Evolutionary conservation across 1,140 invertebrate species (phyloP).

Genomic region (Ceratina calcarata): DNA sequence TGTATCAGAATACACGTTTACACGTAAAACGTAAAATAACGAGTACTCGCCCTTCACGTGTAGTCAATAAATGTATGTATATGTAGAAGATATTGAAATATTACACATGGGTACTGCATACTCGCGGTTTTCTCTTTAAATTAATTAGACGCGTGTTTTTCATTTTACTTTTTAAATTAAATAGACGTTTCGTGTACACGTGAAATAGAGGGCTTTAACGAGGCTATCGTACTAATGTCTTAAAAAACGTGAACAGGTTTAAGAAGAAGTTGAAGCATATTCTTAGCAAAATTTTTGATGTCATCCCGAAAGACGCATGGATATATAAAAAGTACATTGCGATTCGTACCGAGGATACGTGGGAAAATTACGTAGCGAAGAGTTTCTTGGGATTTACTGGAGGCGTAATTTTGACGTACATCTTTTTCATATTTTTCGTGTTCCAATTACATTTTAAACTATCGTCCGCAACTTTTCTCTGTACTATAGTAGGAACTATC

Average conservation of each 20-base stretch:
- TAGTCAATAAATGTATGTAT: too few species aligned
- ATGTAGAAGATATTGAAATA: neutral
- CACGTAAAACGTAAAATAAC: neutral
- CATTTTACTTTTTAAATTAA: too few species aligned
- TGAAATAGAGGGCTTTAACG: too few species aligned
- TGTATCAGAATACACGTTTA: neutral
- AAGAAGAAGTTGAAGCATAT: conserved; percentile 73
- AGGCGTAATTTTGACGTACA: conserved; percentile 83
- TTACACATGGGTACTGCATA: neutral
- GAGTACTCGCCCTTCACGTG: too few species aligned
- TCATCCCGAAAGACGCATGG: conserved; percentile 72
- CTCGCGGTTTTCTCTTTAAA: too few species aligned
- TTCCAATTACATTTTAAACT: conserved; percentile 83
- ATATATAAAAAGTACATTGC: conserved; percentile 75
- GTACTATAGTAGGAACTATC: conserved; percentile 83
- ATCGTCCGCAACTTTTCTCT: conserved; percentile 81
- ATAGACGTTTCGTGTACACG: too few species aligned
- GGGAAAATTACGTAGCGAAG: conserved; percentile 83
- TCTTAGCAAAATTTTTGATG: conserved; percentile 66
- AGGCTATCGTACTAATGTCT: neutral
- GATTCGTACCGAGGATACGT: conserved; percentile 81
- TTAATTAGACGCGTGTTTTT: too few species aligned
- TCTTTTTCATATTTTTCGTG: conserved; percentile 85
- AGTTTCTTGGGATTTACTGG: conserved; percentile 83
- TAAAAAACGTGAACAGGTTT: conserved; percentile 57